Conservation (phyloP, 2,113 vertebrate species). For the Talpa occidentalis region DNA sequence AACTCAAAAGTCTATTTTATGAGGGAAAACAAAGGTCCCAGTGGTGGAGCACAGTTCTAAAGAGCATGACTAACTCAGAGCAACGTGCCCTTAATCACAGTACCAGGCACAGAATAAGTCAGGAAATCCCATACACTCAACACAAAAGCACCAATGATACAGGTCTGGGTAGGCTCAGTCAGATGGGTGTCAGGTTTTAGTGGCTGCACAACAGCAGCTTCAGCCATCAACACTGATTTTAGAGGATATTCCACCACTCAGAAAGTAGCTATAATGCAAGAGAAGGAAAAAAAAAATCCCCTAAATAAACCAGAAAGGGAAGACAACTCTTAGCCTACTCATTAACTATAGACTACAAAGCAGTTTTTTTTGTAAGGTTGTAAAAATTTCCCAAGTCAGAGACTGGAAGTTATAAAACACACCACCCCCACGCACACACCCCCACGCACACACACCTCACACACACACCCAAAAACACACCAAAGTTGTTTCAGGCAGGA, state of each 20-base stretch:
- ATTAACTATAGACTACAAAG: neutral
- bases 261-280: neutral
- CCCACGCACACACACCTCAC: too few species aligned
- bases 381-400: neutral
- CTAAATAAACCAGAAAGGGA: neutral
- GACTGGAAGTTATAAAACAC: neutral
- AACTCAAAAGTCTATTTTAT: neutral
- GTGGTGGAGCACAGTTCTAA: neutral
- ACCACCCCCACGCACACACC: too few species aligned
- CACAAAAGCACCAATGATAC: rapidly evolving
- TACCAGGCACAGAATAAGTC: rapidly evolving
- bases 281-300: too few species aligned
- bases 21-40: neutral
- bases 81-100: neutral
- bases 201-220: neutral
- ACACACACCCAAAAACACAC: too few species aligned
- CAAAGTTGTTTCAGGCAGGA: neutral
- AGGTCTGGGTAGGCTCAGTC: too few species aligned
- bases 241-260: neutral
- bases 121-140: neutral
- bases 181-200: neutral
- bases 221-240: neutral
- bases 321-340: neutral
- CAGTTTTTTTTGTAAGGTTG: neutral
- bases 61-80: neutral